Percentiles rank a stretch among this genome's conserved stretches.
Conservation (phyloP, 1,140 invertebrate genomes). For the Drosophila teissieri region DNA sequence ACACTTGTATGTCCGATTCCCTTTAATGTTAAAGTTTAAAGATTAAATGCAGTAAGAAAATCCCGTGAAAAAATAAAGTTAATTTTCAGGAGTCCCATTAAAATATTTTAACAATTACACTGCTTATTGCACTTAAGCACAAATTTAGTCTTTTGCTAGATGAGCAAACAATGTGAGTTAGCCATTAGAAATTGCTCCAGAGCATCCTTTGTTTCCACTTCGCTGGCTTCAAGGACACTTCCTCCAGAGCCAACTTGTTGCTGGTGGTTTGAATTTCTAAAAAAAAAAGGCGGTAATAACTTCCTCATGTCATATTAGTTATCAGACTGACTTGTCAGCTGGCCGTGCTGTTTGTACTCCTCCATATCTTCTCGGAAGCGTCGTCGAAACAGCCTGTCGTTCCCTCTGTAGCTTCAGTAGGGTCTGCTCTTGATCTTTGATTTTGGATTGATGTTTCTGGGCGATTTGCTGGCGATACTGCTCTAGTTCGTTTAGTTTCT, state of each 20-base stretch:
- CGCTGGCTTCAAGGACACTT: constrained; percentile 85
- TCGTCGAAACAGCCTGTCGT: constrained; percentile 89
- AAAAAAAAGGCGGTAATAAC: not conserved
- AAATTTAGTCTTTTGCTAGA: constrained; percentile 3
- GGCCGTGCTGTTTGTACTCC: constrained; percentile 87
- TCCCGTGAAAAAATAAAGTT: no score
- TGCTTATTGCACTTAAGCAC: constrained; percentile 55
- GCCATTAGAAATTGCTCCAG: constrained; percentile 86
- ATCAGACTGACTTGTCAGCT: constrained; percentile 86
- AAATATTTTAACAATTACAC: constrained; percentile 19
- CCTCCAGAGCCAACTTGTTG: constrained; percentile 85
- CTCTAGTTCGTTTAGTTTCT: constrained; percentile 85
- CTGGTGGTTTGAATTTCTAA: constrained; percentile 53
- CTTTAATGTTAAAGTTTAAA: not conserved
- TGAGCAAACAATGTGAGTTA: constrained; percentile 32
- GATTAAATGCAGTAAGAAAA: not conserved
- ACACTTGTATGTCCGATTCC: not conserved
- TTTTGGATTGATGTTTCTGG: constrained; percentile 86
- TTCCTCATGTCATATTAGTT: no score
- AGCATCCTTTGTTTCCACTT: constrained; percentile 85
- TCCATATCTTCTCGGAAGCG: constrained; percentile 89
- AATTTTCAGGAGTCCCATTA: not conserved
- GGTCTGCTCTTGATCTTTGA: constrained; percentile 86
- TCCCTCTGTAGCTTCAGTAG: constrained; percentile 86
- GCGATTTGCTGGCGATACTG: constrained; percentile 86